These are phyloP conservation scores for Craseonycteris thonglongyai DNA, from an alignment of 2,113 vertebrate genomes.

Conservation along the genomic window DNA sequence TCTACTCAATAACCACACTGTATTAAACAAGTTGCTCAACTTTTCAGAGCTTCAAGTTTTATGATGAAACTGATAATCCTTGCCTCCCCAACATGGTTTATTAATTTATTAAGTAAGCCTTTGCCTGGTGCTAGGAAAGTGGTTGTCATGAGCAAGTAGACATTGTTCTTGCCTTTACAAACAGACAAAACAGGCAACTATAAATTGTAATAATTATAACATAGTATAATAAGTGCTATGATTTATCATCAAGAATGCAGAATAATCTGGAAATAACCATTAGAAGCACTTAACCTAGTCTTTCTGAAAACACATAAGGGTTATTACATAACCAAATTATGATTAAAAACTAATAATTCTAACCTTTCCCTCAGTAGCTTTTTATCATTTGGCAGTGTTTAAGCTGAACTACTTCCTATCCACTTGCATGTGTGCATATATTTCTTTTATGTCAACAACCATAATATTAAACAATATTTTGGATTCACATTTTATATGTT, in stretches of 20 bases:
- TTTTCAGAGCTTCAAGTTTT: slow-evolving; percentile 11
- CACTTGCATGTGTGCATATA: neutral
- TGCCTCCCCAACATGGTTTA: neutral
- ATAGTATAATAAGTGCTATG: neutral
- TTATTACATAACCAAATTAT: slow-evolving; percentile 23
- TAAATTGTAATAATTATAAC: slow-evolving; percentile 8
- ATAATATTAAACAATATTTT: slow-evolving; percentile 1
- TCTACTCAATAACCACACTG: neutral
- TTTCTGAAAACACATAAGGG: neutral
- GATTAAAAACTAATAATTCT: neutral
- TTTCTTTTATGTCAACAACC: neutral
- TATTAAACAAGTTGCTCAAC: neutral
- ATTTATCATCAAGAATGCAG: neutral
- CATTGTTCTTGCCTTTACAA: neutral
- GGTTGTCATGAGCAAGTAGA: neutral
- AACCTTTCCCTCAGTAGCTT: neutral
- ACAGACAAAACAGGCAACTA: neutral
- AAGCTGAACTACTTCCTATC: neutral
- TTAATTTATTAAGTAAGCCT: slow-evolving; percentile 8
- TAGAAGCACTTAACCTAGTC: neutral
- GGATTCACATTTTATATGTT: neutral
- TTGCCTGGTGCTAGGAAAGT: neutral
- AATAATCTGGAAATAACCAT: neutral
- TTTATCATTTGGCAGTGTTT: neutral
- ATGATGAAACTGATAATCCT: neutral